Base-by-base conservation (phyloP, 1,140 invertebrate genomes). In the Sitodiplosis mosellana region DNA sequence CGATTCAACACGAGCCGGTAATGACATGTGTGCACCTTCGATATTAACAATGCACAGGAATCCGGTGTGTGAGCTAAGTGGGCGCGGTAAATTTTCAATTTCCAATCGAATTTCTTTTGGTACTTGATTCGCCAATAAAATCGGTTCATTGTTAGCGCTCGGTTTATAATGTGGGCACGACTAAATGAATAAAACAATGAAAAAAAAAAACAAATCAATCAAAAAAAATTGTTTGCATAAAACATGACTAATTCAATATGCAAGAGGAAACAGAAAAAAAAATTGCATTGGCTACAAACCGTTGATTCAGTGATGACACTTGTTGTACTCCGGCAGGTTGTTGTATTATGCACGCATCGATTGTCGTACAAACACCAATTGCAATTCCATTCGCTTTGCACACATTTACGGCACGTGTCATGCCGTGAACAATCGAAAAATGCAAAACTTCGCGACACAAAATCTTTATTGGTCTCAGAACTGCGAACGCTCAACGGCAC, bases 311-410 rank as follows among this genome's bases (percentile, higher is more conserved):
- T 82, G 53, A 95, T 87, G 21, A 91, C 78, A 22, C 64, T 69
- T 34, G 70, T 71, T 46, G 78, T 80, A 54, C 75, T 74, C 56
- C 83, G 84, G 64, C 88, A 93, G 19, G 73, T 67, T 22, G 81
- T 80, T 20, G 76, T 79, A 62, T 93, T 84, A 68, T 91, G 83
- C 1, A 88, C 87, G 63, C 92, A 97, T 57, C 79, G 81, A 64
- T 95, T 95, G 55, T 93, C 88, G 61, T 89, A 90, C 45, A 95
- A 83, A 67, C 93, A 96, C 93, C 93, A 94, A 58, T 87, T 91
- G 58, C 89, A 94, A 2, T 81, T 79, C 89, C 89, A 94, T 53
- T 84, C 78, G 47, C 85, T 86, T 55, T 77, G 78, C 4, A 92
- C 85, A 65, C 89, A 94, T 33, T 81, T 77, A 40, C 78, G 75